Evolutionary conservation across 2,113 vertebrate species (phyloP).

Genomic region (Vulpes vulpes): DNA sequence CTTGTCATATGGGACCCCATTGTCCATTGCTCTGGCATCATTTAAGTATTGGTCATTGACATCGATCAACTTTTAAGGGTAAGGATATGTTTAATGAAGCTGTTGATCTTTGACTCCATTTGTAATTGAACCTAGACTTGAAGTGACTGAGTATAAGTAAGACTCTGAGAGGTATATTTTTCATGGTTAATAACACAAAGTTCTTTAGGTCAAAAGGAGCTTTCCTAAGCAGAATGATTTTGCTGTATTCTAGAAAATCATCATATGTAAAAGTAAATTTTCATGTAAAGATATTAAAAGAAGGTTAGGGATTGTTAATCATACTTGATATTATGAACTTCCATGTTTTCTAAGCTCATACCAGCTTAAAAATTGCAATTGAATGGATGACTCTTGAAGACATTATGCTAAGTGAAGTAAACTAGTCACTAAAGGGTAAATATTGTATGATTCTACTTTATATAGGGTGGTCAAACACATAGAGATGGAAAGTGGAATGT

Average conservation of each 20-base stretch:
- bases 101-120: constrained; percentile 69
- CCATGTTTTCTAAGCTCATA: not conserved
- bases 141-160: constrained; percentile 45
- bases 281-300: constrained; percentile 29
- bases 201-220: constrained; percentile 57
- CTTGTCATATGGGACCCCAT: constrained; percentile 63
- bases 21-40: constrained; percentile 67
- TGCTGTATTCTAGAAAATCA: constrained; percentile 43
- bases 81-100: constrained; percentile 73
- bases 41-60: constrained; percentile 65
- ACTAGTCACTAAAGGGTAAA: constrained; percentile 48
- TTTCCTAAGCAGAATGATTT: constrained; percentile 68
- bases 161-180: not conserved
- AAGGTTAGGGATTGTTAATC: not conserved
- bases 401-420: constrained; percentile 42
- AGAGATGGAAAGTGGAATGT: constrained; percentile 39
- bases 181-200: not conserved
- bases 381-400: constrained; percentile 10
- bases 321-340: not conserved
- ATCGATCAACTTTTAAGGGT: constrained; percentile 65
- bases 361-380: constrained; percentile 44
- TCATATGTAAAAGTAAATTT: constrained; percentile 48
- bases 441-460: constrained; percentile 38
- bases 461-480: not conserved
- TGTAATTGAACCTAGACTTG: constrained; percentile 60